Evolutionary conservation across 2,797 vertebrate genomes (phyloP).

Genomic region (Gymnothorax javanicus): DNA sequence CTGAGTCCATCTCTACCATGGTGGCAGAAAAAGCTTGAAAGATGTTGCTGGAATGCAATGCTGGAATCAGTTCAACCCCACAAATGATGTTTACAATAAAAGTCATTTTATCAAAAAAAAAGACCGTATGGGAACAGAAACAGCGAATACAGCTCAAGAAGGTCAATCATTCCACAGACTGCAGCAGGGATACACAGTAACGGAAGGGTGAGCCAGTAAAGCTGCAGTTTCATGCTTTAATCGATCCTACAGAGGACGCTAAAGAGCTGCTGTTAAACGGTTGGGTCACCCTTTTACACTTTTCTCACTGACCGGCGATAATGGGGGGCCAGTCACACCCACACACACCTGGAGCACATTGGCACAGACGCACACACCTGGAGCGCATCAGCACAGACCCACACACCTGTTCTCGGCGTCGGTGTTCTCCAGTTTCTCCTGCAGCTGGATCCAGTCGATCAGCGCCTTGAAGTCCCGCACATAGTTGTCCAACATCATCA

Average conservation of each 20-base stretch:
- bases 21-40: not conserved
- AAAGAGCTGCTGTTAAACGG: conserved; percentile 69
- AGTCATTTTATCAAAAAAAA: conserved; percentile 47
- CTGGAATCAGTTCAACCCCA: not conserved
- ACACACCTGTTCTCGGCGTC: conserved; percentile 96
- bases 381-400: not conserved
- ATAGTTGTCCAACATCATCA: conserved; percentile 99
- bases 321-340: not conserved
- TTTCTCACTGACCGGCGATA: conserved; percentile 59
- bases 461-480: conserved; percentile 97
- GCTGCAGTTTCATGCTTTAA: conserved; percentile 61
- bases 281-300: conserved; percentile 65
- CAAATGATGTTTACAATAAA: not conserved
- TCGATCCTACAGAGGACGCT: conserved; percentile 70
- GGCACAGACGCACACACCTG: not conserved
- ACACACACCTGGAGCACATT: not conserved
- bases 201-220: conserved; percentile 54
- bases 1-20: too few relatives aligned
- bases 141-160: conserved; percentile 52
- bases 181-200: conserved; percentile 47
- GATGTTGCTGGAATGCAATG: not conserved
- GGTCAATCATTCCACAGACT: conserved; percentile 57
- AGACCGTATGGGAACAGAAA: conserved; percentile 57
- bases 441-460: conserved; percentile 98
- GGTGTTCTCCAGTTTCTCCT: conserved; percentile 97